Evolutionary conservation across 2,888 invertebrate species (phyloP).

Genomic region (Caenorhabditis angaria): DNA sequence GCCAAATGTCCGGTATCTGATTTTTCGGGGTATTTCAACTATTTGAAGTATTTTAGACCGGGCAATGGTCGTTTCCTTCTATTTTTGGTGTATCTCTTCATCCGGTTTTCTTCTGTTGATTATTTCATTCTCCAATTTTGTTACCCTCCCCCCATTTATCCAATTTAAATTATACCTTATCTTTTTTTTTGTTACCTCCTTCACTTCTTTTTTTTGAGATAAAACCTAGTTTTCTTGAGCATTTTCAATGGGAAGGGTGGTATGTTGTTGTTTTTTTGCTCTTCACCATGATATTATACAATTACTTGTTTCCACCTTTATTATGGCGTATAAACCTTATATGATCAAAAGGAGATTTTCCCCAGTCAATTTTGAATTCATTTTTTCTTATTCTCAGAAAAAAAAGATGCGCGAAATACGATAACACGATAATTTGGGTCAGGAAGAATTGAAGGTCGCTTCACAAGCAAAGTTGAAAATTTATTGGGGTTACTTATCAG

Average conservation of each 20-base stretch:
- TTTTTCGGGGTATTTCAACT: conserved; percentile 4
- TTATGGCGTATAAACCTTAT: neutral
- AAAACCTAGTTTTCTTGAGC: neutral
- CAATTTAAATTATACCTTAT: conserved; percentile 6
- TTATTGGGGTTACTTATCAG: neutral
- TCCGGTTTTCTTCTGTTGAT: conserved; percentile 14
- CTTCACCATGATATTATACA: neutral
- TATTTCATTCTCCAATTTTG: conserved; percentile 21
- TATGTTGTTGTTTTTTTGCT: conserved; percentile 1
- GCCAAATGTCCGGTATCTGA: conserved; percentile 11
- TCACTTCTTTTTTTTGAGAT: neutral
- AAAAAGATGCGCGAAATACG: neutral
- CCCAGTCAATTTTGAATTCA: too few relatives aligned
- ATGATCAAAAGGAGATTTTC: too few relatives aligned
- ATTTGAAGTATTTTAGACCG: neutral
- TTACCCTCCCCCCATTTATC: conserved; percentile 6
- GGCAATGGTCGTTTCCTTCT: conserved; percentile 9
- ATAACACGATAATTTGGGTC: neutral
- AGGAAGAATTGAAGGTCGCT: neutral
- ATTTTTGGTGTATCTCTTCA: conserved; percentile 8
- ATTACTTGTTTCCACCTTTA: neutral
- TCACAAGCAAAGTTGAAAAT: neutral
- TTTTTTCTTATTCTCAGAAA: too few relatives aligned
- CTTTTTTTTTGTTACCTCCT: neutral
- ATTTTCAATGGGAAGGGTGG: neutral